Evolutionary conservation across 2,113 vertebrate species (phyloP).

Genomic region (Xiphophorus maculatus): DNA sequence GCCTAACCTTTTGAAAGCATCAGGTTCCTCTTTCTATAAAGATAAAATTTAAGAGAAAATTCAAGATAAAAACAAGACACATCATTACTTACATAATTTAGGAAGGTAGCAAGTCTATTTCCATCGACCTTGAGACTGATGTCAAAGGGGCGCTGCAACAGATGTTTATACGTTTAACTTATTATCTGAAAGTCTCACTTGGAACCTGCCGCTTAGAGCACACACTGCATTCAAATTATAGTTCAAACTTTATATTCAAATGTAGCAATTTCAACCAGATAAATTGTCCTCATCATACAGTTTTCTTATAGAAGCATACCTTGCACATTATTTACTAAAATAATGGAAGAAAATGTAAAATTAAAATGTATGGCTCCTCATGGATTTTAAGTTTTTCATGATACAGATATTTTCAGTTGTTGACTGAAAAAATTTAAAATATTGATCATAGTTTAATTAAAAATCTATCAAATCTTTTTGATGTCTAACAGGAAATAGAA

Average conservation of each 20-base stretch:
- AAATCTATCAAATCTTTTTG: neutral
- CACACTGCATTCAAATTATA: conserved; percentile 16
- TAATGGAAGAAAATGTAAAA: neutral
- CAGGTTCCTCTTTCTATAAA: conserved; percentile 97
- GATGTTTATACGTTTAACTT: conserved; percentile 88
- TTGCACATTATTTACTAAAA: neutral
- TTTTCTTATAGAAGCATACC: neutral
- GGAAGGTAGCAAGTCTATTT: conserved; percentile 99
- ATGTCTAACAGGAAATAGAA: neutral
- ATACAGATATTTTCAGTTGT: neutral
- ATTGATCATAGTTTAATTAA: neutral
- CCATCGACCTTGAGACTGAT: conserved; percentile 92
- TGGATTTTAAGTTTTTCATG: neutral
- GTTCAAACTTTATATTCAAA: neutral
- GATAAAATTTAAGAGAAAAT: conserved; percentile 88
- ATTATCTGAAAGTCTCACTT: conserved; percentile 22
- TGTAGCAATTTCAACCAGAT: neutral
- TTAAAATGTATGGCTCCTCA: neutral
- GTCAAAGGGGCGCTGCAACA: conserved; percentile 99
- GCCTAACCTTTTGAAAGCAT: conserved; percentile 99
- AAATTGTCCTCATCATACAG: neutral
- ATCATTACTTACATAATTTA: conserved; percentile 98
- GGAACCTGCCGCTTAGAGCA: conserved; percentile 40
- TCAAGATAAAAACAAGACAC: conserved; percentile 64
- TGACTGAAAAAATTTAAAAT: neutral